phyloP scores from a whole-genome alignment of 2,888 invertebrate species.

The Thymelicus lineola region DNA sequence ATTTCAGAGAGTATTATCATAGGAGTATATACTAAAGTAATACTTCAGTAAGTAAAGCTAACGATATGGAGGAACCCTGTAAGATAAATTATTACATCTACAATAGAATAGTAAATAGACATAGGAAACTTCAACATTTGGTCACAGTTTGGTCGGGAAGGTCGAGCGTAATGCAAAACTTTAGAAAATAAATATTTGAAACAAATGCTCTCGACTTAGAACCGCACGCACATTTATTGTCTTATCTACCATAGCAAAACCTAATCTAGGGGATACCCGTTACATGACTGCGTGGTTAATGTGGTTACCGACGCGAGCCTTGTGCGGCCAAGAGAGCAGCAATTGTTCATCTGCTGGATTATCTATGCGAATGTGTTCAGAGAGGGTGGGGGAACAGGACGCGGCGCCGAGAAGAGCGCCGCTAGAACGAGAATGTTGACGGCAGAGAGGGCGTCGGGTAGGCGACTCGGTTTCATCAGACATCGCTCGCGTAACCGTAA shows the following conservation, averaged over 20 bases:
- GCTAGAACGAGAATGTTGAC: slow-evolving; percentile 79
- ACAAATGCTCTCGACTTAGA: slow-evolving; percentile 64
- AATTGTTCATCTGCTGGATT: slow-evolving; percentile 77
- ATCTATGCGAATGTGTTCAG: slow-evolving; percentile 62
- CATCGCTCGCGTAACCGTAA: slow-evolving; percentile 89
- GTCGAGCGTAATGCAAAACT: slow-evolving; percentile 70
- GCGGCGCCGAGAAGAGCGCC: slow-evolving; percentile 78
- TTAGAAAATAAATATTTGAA: slow-evolving; percentile 65
- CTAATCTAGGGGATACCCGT: slow-evolving; percentile 59
- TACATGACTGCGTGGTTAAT: slow-evolving; percentile 74
- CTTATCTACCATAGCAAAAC: slow-evolving; percentile 47
- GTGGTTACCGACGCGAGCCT: slow-evolving; percentile 57
- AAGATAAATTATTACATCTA: slow-evolving; percentile 77
- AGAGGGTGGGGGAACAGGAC: slow-evolving; percentile 77
- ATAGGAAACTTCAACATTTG: slow-evolving; percentile 72
- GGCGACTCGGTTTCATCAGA: slow-evolving; percentile 89
- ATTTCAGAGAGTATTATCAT: slow-evolving; percentile 67
- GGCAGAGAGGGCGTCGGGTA: slow-evolving; percentile 76
- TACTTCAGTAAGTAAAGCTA: slow-evolving; percentile 83
- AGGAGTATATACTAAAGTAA: slow-evolving; percentile 74
- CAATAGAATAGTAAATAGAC: slow-evolving; percentile 69
- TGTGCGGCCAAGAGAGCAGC: slow-evolving; percentile 84
- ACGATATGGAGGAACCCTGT: slow-evolving; percentile 85
- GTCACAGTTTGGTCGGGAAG: slow-evolving; percentile 72
- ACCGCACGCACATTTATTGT: slow-evolving; percentile 74